Percentiles rank a stretch among this genome's conserved stretches.
These are phyloP conservation scores for Amphimedon queenslandica DNA, from an alignment of 37 sponge, comb jelly and placozoan species.

Conservation along the genomic window DNA sequence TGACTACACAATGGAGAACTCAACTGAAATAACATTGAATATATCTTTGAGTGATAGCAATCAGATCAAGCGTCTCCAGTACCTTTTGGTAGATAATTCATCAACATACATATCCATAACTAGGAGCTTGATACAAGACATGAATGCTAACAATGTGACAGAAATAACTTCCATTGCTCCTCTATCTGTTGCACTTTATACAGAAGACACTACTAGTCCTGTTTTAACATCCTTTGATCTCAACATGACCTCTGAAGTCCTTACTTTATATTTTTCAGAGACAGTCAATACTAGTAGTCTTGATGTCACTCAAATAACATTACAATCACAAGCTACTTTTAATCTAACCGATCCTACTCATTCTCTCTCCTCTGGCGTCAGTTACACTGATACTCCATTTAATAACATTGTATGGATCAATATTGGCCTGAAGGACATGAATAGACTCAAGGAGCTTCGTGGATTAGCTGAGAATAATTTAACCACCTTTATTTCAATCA, in stretches of 20 bases:
- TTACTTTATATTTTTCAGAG: slow-evolving; percentile 73
- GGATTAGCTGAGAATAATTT: slow-evolving; percentile 43
- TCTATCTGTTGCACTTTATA: slow-evolving; percentile 39
- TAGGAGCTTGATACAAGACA: slow-evolving; percentile 47
- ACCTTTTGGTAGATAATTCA: slow-evolving; percentile 28
- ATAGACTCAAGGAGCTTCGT: slow-evolving; percentile 78
- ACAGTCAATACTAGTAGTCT: slow-evolving; percentile 75
- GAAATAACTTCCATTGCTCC: slow-evolving; percentile 6
- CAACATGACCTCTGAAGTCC: slow-evolving; percentile 56
- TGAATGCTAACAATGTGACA: slow-evolving; percentile 67
- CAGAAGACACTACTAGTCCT: slow-evolving; percentile 61
- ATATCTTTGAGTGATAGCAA: slow-evolving; percentile 66
- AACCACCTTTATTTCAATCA: slow-evolving; percentile 57
- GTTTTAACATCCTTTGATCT: slow-evolving; percentile 44
- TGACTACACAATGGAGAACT: slow-evolving; percentile 42
- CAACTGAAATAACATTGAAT: slow-evolving; percentile 61
- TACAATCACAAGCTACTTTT: slow-evolving; percentile 26
- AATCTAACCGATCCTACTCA: slow-evolving; percentile 1
- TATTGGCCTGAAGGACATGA: slow-evolving; percentile 68
- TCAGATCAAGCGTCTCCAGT: slow-evolving; percentile 52
- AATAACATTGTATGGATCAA: slow-evolving; percentile 55
- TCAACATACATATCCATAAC: slow-evolving; percentile 66
- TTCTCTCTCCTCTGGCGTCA: slow-evolving; percentile 28
- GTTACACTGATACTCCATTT: slow-evolving; percentile 40
- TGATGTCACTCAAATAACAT: slow-evolving; percentile 46